Percentiles rank a stretch among this genome's conserved stretches.
Evolutionary conservation across 2,888 invertebrate species (phyloP).

Genomic region (Kuschelorhynchus macadamiae): DNA sequence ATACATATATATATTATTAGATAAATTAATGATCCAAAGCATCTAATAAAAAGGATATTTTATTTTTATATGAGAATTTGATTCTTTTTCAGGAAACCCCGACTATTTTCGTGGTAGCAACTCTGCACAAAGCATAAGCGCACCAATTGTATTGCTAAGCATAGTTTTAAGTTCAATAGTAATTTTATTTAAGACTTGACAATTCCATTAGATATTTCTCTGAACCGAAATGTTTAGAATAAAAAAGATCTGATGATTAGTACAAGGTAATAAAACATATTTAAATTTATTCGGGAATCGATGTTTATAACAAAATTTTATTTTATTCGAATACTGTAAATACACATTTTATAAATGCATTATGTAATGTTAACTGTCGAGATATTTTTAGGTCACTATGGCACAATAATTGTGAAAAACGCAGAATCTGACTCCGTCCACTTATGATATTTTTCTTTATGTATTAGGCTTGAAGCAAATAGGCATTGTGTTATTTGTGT

Average conservation of each 20-base stretch:
- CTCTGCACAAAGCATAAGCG: conserved; percentile 18
- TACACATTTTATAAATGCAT: neutral
- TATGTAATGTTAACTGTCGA: conserved; percentile 6
- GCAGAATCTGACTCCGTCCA: conserved; percentile 33
- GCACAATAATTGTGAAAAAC: conserved; percentile 21
- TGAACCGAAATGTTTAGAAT: neutral
- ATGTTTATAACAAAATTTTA: neutral
- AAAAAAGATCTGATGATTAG: neutral
- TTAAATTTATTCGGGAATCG: neutral
- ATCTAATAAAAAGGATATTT: too few relatives aligned
- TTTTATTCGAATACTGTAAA: conserved; percentile 11
- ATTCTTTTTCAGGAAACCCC: conserved; percentile 54
- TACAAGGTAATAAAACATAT: neutral
- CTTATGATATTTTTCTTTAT: conserved; percentile 21
- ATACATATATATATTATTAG: too few relatives aligned
- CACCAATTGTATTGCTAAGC: neutral
- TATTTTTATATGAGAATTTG: too few relatives aligned
- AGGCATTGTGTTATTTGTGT: too few relatives aligned
- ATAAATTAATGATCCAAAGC: too few relatives aligned
- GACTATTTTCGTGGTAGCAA: conserved; percentile 54
- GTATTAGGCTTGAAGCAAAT: conserved; percentile 21
- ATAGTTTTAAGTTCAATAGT: conserved; percentile 3
- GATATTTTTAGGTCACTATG: conserved; percentile 15
- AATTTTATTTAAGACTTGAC: conserved; percentile 14
- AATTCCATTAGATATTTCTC: neutral